These are phyloP conservation scores for Falco punctatus DNA, from an alignment of 2,113 vertebrate genomes.

Conservation along the genomic window DNA sequence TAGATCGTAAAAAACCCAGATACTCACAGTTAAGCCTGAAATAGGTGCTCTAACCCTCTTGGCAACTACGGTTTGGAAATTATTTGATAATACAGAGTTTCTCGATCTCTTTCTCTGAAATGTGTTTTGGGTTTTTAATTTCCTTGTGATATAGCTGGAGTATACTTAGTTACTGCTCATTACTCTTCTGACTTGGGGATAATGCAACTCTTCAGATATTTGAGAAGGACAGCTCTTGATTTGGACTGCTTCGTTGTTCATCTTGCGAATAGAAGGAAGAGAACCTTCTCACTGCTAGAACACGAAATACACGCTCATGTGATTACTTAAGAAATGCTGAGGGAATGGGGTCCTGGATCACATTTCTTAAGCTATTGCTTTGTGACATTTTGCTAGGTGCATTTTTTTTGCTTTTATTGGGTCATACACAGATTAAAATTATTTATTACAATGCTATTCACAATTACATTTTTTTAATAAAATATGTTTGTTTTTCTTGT, in stretches of 20 bases:
- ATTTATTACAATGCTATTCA: not conserved
- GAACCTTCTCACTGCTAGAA: not conserved
- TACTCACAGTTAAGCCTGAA: not conserved
- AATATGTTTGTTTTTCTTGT: not conserved
- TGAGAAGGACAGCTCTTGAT: not conserved
- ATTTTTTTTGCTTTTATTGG: not conserved
- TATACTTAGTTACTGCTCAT: not conserved
- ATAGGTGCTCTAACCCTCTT: not conserved
- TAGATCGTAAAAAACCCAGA: not conserved
- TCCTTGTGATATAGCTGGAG: not conserved
- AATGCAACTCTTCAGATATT: not conserved
- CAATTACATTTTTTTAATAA: slow-evolving; percentile 32
- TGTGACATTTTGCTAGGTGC: not conserved
- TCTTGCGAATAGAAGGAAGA: not conserved
- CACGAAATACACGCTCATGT: not conserved
- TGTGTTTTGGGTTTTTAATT: not conserved
- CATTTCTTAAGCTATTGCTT: not conserved
- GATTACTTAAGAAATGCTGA: not conserved
- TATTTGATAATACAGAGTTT: not conserved
- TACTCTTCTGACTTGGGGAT: not conserved
- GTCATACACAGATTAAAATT: not conserved
- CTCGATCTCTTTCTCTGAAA: not conserved
- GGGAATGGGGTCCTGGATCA: not conserved
- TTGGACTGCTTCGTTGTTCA: not conserved
- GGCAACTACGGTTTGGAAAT: not conserved